These are phyloP conservation scores for Petrocephalus microphthalmus DNA, from an alignment of 2,113 vertebrate species.

Conservation along the genomic window DNA sequence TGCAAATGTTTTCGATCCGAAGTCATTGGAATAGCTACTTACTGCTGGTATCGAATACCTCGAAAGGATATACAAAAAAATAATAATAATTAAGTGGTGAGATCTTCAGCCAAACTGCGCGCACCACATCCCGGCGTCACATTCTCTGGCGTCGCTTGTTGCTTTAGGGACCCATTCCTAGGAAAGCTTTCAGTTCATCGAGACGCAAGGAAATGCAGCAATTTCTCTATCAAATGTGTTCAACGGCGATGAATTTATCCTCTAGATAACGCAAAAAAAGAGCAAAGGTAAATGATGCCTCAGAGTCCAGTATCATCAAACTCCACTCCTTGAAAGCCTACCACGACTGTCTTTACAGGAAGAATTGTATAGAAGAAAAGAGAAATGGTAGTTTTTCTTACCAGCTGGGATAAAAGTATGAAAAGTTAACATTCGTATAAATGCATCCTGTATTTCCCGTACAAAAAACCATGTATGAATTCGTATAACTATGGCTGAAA, in stretches of 20 bases:
- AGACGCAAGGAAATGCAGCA: neutral
- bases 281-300: neutral
- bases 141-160: slow-evolving; percentile 26
- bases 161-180: slow-evolving; percentile 18
- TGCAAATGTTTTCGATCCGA: neutral
- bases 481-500: neutral
- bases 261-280: neutral
- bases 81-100: neutral
- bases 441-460: neutral
- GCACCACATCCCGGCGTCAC: neutral
- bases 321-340: neutral
- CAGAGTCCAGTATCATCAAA: neutral
- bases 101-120: slow-evolving; percentile 7
- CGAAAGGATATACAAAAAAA: neutral
- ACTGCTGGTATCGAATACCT: neutral
- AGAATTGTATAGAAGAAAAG: neutral
- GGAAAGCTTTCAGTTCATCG: neutral
- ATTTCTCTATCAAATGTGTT: neutral
- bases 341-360: neutral
- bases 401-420: neutral
- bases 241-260: neutral
- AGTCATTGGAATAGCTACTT: slow-evolving; percentile 6
- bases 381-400: neutral
- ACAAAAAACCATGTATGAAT: slow-evolving; percentile 4
- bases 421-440: slow-evolving; percentile 17